Base-by-base conservation (phyloP, 2,888 invertebrate genomes). In the Odontocolon sp. region DNA sequence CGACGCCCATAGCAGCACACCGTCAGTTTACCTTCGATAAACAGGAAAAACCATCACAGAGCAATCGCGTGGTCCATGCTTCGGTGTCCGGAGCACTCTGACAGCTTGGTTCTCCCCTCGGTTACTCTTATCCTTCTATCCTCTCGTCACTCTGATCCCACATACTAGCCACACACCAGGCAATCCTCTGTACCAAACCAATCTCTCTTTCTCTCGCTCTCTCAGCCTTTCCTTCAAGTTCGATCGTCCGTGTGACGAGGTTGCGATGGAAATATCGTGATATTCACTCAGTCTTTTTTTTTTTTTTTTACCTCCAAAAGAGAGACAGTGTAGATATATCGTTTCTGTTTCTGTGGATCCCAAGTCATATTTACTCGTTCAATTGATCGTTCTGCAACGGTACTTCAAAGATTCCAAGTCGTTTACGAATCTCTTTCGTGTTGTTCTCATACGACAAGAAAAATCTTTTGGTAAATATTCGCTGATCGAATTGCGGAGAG, bases 11-110 rank as follows among this genome's bases (percentile, higher is more conserved):
- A 64, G 54, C 52, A 76, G 56, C 68, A 28, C 77, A 77, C 59
- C 71, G 77, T 80, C 77, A 78, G 79, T 81, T 80, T 81, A 80
- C 80, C 81, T 81, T 80, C 81, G 80, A 80, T 81, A 80, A 81
- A 81, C 79, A 80, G 79, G 80, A 81, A 81, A 81, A 81, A 81
- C 79, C 81, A 79, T 81, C 77, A 77, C 75, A 75, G 77, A 79
- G 77, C 74, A 80, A 81, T 81, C 81, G 77, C 56, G 67, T 63
- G 68, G 52, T 70, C 52, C 66, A 77, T 69, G 76, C 56, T 71
- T 71, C 61, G 70, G 28, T 73, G 23, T 67, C 50, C 40, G 52
- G 59, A 63, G 61, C 56, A 47, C 50, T 56, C 61, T 45, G 47
- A 69, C 68, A 52, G 38, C 45, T 56, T 64, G 47, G 33, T 28